Evolutionary conservation across 2,797 vertebrate species (phyloP), one percentile per base, ranked within the genome.

Genomic region (Anableps anableps): DNA sequence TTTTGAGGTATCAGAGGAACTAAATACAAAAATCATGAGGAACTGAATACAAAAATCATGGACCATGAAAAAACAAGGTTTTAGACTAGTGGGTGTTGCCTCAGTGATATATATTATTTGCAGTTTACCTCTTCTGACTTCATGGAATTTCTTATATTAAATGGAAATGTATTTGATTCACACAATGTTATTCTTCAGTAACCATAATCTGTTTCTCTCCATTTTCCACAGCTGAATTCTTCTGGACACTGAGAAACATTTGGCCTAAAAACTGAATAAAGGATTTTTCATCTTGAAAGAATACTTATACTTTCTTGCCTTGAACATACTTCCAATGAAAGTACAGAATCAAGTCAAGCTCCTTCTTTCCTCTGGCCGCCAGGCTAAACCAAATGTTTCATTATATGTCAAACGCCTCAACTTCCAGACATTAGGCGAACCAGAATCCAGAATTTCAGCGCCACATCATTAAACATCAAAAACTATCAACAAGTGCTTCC

Each of bases 401-500:
- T 75, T 64, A 75, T 68, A 34, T 50, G 60, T 76, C 80, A 38
- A 88, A 83, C 88, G 78, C 85, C 78, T 89, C 83, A 86, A 89
- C 88, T 89, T 91, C 87, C 81, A 82, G 90, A 80, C 81, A 43
- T 88, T 84, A 86, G 89, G 88, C 86, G 47, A 76, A 86, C 66
- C 50, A 72, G 47, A 84, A 50, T 82, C 43, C 62, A 74, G 81
- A 76, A 11, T 79, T 75, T 11, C 70, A 66, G 76, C 81, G 68
- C 77, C 45, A 43, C 75, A 80, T 71, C 58, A 53, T 4, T 78
- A 75, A 74, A 79, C 75, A 75, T 80, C 84, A 77, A 51, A 79
- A 66, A 29, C 68, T 29, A 31, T 13, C 23, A 21, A 26, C 13
- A 81, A 79, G 82, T 79, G 71, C 83, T 89, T 90, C 82, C 73